Evolutionary conservation across 2,888 invertebrate species (phyloP).

Genomic region (Matsumyia berberina): DNA sequence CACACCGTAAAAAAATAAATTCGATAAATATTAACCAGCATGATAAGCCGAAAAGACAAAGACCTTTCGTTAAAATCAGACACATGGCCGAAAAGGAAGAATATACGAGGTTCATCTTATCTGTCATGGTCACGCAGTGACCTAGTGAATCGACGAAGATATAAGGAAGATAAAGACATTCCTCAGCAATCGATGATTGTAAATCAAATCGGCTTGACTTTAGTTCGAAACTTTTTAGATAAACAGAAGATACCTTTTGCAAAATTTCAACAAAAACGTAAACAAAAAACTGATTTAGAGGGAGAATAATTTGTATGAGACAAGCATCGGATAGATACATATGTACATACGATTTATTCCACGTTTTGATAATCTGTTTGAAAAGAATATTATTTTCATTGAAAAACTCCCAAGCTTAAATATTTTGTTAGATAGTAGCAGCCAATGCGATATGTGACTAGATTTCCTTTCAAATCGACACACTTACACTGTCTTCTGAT

Average conservation of each 20-base stretch:
- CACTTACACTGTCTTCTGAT: no score
- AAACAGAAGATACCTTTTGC: not conserved
- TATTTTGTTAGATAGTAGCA: no score
- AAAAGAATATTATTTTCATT: no score
- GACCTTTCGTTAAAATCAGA: not conserved
- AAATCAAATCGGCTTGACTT: not conserved
- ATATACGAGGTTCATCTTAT: not conserved
- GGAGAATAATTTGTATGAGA: no score
- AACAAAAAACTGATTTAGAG: no score
- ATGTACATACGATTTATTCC: no score
- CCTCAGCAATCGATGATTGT: not conserved
- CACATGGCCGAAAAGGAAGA: not conserved
- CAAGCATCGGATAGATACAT: no score
- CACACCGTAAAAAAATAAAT: not conserved
- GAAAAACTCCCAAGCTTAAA: no score
- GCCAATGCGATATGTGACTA: no score
- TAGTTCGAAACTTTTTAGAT: constrained; percentile 1
- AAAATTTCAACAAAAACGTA: not conserved
- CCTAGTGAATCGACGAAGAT: not conserved
- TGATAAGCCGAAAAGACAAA: not conserved
- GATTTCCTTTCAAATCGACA: no score
- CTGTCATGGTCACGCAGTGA: constrained; percentile 13
- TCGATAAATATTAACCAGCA: not conserved
- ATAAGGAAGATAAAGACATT: constrained; percentile 7
- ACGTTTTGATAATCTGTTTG: no score